phyloP scores from a whole-genome alignment of 2,113 vertebrate species.

The Gorsachius goisagi region DNA sequence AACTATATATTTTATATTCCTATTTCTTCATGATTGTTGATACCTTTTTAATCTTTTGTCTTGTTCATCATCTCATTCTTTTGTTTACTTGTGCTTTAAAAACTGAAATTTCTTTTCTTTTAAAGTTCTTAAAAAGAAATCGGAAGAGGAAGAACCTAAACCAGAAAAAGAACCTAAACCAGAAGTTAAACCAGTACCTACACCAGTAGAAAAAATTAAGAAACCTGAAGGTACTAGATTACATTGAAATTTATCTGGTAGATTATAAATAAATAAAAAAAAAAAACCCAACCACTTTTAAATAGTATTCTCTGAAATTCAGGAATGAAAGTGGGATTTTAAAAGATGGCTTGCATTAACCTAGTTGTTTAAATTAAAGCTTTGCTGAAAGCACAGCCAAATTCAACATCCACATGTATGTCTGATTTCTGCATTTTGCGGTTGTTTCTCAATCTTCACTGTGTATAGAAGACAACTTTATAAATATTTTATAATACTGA shows the following conservation, averaged over 20 bases:
- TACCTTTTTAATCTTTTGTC: background rate
- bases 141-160: slow-evolving; percentile 79
- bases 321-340: background rate
- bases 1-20: background rate
- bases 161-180: slow-evolving; percentile 77
- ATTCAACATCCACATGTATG: background rate
- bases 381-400: background rate
- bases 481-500: background rate
- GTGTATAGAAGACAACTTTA: background rate
- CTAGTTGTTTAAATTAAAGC: background rate
- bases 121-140: slow-evolving; percentile 79
- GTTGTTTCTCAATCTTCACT: background rate
- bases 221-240: slow-evolving; percentile 76
- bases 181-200: slow-evolving; percentile 75
- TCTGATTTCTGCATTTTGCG: background rate
- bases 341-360: background rate
- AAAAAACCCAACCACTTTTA: background rate
- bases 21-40: background rate
- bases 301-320: background rate
- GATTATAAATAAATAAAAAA: background rate
- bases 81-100: slow-evolving; percentile 42
- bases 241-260: background rate
- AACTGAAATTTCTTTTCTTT: slow-evolving; percentile 72
- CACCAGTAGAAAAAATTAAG: slow-evolving; percentile 80
- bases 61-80: slow-evolving; percentile 17